Base-by-base conservation (phyloP, 2,113 vertebrate species). In the Percopsis transmontana region DNA sequence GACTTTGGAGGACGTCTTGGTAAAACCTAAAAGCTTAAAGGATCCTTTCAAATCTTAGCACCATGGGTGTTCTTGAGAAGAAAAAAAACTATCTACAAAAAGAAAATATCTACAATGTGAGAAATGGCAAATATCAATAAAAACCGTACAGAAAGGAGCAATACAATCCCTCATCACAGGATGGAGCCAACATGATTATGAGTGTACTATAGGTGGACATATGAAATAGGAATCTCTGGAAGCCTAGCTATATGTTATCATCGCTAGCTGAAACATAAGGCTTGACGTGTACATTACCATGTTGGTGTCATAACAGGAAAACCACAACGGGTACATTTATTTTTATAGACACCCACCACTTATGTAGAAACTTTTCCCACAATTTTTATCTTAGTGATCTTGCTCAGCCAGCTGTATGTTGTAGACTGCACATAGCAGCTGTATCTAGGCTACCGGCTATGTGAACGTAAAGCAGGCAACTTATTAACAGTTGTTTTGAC, bases 31-130 rank as follows among this genome's bases (percentile, higher is more conserved):
- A 62, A 74, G 41, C 33, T 68, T 53, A 68, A 71, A 76, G 24
- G 62, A 78, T 41, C 57, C 65, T 70, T 72, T 83, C 59, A 74
- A 80, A 87, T 80, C 69, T 85, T 87, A 89, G 89, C 89, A 89
- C 88, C 88, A 80, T 82, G 80, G 68, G 81, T 75, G 52, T 74
- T 76, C 62, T 79, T 80, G 74, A 74, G 66, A 38, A 56, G 54
- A 62, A 69, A 53, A 50, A 41, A 14, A 52, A 3, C n/a, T 16
- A 56, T 33, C 15, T 16, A 64, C 38, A 23, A 50, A 68, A 70
- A 70, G 77, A 41, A 72, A 75, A 51, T 65, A 70, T 40, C 24
- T 20, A 66, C 58, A 68, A 79, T 1, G 38, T 20, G 40, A 68
- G 19, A 82, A 62, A 33, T 62, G 58, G 67, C 66, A 69, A 68